A percentile compares a stretch with the other conserved stretches of the same genome.
These are phyloP conservation scores for Ophthalmolycus amberensis DNA, from an alignment of 2,113 vertebrate genomes.

Conservation along the genomic window DNA sequence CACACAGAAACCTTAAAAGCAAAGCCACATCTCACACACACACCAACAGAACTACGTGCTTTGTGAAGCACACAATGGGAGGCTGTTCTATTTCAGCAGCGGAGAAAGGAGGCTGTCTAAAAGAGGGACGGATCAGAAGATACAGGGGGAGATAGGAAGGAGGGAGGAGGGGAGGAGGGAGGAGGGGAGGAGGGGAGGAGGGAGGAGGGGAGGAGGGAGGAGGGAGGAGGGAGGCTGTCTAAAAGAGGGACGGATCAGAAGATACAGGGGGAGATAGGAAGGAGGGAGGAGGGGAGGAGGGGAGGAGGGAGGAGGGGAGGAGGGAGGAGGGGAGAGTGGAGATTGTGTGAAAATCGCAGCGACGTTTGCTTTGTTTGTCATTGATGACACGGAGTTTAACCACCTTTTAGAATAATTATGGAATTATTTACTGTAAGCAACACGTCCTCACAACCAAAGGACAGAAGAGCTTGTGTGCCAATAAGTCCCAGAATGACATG, in stretches of 20 bases:
- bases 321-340: neutral
- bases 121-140: constrained; percentile 41
- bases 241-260: too few species aligned
- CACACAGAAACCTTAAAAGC: constrained; percentile 14
- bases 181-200: neutral
- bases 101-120: constrained; percentile 40
- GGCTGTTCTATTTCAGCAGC: constrained; percentile 39
- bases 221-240: neutral
- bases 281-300: constrained; percentile 10
- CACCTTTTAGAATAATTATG: neutral
- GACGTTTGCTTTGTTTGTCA: constrained; percentile 11
- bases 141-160: constrained; percentile 59
- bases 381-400: constrained; percentile 6
- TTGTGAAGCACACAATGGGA: constrained; percentile 56
- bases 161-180: neutral
- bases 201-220: too few species aligned
- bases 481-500: too few species aligned
- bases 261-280: too few species aligned
- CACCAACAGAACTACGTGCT: constrained; percentile 17
- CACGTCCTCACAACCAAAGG: too few species aligned
- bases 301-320: neutral
- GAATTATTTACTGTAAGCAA: neutral
- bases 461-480: too few species aligned
- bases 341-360: constrained; percentile 18
- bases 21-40: constrained; percentile 5